Conservation (phyloP, 2,113 vertebrate genomes). For the Thryonomys swinderianus region DNA sequence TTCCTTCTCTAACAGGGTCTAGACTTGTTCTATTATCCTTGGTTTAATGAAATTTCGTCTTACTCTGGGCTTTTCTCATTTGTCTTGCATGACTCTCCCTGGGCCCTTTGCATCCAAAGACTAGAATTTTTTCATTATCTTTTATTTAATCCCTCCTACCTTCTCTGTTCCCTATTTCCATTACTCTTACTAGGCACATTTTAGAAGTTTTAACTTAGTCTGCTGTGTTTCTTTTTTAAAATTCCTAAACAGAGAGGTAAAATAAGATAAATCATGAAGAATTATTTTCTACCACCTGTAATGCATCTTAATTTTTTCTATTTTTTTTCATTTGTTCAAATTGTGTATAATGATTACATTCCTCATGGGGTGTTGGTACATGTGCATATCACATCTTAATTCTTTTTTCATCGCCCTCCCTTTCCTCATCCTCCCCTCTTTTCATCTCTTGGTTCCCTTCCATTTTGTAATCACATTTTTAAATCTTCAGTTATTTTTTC, state of each 20-base stretch:
- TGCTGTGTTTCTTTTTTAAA: neutral
- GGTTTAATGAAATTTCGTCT: neutral
- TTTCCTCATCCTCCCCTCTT: neutral
- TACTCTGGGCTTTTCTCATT: neutral
- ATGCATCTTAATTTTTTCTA: conserved; percentile 30
- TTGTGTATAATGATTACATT: neutral
- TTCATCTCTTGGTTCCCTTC: neutral
- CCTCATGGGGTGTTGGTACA: neutral
- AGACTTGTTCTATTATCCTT: neutral
- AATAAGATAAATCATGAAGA: conserved; percentile 12
- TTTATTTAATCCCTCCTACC: neutral
- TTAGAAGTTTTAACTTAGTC: conserved; percentile 44
- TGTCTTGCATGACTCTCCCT: neutral
- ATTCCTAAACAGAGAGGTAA: neutral
- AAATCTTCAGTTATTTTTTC: conserved; percentile 38
- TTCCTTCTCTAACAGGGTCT: neutral
- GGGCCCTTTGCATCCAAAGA: neutral
- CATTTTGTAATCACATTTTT: conserved; percentile 22
- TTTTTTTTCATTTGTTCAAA: neutral
- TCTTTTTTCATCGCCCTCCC: neutral
- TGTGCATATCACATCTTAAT: neutral
- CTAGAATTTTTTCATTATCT: neutral
- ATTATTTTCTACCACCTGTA: neutral
- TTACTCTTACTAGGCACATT: neutral
- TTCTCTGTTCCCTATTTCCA: neutral